These are phyloP conservation scores for Sibirionetta formosa DNA, from an alignment of 2,797 vertebrate species.

Conservation along the genomic window DNA sequence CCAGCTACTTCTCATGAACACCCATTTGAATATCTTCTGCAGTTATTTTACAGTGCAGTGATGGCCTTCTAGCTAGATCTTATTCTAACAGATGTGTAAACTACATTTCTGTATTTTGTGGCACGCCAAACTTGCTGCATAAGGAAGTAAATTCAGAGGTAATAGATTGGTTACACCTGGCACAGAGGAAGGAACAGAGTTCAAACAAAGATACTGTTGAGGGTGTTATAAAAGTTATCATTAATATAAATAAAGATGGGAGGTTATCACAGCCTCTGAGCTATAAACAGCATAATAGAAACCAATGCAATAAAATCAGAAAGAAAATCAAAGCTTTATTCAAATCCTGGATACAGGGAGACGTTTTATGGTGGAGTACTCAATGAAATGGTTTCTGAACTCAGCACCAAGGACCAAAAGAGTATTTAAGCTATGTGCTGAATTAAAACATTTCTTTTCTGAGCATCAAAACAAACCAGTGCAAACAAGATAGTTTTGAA, in stretches of 20 bases:
- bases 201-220: background rate
- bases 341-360: background rate
- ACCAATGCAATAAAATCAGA: background rate
- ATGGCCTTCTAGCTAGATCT: background rate
- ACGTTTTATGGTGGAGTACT: rapidly evolving
- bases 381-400: background rate
- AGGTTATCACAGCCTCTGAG: background rate
- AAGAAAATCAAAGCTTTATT: background rate
- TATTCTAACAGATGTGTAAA: background rate
- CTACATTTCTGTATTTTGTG: background rate
- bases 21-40: background rate
- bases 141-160: background rate
- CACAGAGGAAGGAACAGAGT: background rate
- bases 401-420: background rate
- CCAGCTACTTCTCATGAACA: background rate
- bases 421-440: background rate
- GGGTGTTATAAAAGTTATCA: background rate
- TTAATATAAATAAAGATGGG: background rate
- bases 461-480: background rate
- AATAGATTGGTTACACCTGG: rapidly evolving
- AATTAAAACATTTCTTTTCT: background rate
- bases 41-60: background rate
- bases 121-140: background rate
- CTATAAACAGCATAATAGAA: background rate
- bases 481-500: background rate